Base-by-base conservation (phyloP, 2,797 vertebrate genomes). In the Garrulus glandarius region DNA sequence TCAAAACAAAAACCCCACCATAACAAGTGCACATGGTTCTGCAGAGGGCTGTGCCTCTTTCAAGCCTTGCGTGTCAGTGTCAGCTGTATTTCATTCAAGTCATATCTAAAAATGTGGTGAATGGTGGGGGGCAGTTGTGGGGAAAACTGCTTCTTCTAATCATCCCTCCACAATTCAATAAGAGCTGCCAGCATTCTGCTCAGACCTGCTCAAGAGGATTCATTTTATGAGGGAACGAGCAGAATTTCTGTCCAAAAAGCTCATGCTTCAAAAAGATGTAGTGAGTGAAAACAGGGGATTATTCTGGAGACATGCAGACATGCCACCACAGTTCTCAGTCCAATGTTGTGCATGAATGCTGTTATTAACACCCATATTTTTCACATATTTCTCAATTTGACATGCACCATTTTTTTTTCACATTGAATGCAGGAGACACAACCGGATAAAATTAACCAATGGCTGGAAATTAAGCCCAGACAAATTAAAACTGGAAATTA, bases 401-500 rank as follows among this genome's bases (percentile, higher is more conserved):
- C 76, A 72, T 72, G 85, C 47, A 55, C 22, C 23, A 2, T 36
- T 50, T 67, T 59, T 59, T 92, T 79, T 91, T 53, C 82, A 65
- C 32, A 39, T 15, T 47, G 34, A 83, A 49, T 10, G 24, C 4
- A 69, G 30, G 16, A 95, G 39, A 80, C 8, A 65, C 56, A 78
- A 95, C 39, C 43, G 65, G 43, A 55, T 92, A 65, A 90, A 95
- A 95, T 93, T 93, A 93, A 86, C 39, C 36, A 76, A 56, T 32
- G 43, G 15, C 10, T 76, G 59, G 59, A 84, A 94, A 93, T 78
- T 39, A 90, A 89, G 90, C 15, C 43, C 75, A 96, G 89, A 41
- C 44, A 88, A 93, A 93, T 86, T 76, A 84, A 84, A 94, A 93
- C 49, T 86, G 89, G 79, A 95, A 95, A 84, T 27, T 10, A 92